Evolutionary conservation across 2,797 vertebrate genomes (phyloP).

Genomic region (Thripadectes ignobilis): DNA sequence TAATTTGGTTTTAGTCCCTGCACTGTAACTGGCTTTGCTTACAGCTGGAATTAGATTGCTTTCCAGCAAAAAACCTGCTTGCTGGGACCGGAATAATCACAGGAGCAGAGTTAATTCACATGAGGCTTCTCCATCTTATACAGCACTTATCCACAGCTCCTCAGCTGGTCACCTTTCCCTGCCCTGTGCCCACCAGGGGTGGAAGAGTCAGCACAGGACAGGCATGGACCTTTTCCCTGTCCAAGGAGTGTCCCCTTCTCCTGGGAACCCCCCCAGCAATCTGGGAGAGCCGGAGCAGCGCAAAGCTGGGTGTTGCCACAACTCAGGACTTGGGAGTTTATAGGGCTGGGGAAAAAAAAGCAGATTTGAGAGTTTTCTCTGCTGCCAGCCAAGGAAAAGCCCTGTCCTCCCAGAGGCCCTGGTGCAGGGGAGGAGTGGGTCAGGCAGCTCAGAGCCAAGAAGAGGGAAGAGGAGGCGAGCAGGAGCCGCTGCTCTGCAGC

Average conservation of each 20-base stretch:
- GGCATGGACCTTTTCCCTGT: not conserved
- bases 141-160: not conserved
- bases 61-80: conserved; percentile 16
- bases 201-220: not conserved
- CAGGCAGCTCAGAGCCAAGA: not conserved
- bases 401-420: not conserved
- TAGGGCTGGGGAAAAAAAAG: not conserved
- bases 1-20: conserved; percentile 53
- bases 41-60: conserved; percentile 52
- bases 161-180: not conserved
- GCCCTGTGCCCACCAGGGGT: not conserved
- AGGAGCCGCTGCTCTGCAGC: not conserved
- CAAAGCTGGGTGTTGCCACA: not conserved
- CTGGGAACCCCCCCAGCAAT: not conserved
- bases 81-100: not conserved
- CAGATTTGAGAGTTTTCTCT: not conserved
- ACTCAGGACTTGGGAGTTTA: not conserved
- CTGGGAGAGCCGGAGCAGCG: fast-evolving
- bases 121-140: not conserved
- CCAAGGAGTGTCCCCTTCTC: not conserved
- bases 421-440: not conserved
- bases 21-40: conserved; percentile 53
- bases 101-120: conserved; percentile 9
- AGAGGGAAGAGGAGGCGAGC: not conserved
- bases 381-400: not conserved